phyloP scores from a whole-genome alignment of 1,140 invertebrate species.

The Ceratosolen fusciceps region DNA sequence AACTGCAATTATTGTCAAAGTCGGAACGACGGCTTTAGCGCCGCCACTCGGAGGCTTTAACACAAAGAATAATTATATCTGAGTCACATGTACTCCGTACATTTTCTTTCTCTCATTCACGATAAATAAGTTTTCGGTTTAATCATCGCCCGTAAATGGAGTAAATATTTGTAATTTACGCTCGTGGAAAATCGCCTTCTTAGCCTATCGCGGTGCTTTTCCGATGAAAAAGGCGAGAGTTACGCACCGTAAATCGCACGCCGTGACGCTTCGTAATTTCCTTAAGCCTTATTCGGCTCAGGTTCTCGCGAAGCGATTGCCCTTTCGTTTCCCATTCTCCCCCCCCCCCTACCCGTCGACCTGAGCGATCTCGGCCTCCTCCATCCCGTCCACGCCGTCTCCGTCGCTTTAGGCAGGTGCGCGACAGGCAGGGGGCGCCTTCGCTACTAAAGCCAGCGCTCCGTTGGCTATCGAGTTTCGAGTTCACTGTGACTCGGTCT shows the following conservation, averaged over 20 bases:
- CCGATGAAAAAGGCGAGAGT: constrained; percentile 1
- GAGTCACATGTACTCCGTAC: background rate
- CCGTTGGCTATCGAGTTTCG: constrained; percentile 40
- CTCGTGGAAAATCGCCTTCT: background rate
- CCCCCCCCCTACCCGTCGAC: constrained; percentile 30
- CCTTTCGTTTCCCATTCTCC: constrained; percentile 24
- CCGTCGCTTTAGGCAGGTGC: constrained; percentile 37
- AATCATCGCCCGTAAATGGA: background rate
- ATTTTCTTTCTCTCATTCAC: background rate
- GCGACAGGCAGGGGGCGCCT: constrained; percentile 30
- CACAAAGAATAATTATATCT: background rate
- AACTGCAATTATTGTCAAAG: background rate
- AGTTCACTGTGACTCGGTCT: constrained; percentile 41
- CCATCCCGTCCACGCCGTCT: background rate
- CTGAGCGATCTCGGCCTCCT: too few relatives aligned
- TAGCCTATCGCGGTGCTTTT: background rate
- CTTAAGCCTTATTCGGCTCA: background rate
- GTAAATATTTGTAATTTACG: constrained; percentile 19
- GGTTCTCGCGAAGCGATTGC: background rate
- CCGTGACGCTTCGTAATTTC: background rate
- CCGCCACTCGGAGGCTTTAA: background rate
- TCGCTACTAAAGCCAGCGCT: constrained; percentile 30
- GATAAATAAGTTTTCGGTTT: background rate
- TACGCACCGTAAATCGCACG: background rate
- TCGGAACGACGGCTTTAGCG: background rate